Conservation (phyloP, 1,140 invertebrate genomes). For the Drosophila lowei region DNA sequence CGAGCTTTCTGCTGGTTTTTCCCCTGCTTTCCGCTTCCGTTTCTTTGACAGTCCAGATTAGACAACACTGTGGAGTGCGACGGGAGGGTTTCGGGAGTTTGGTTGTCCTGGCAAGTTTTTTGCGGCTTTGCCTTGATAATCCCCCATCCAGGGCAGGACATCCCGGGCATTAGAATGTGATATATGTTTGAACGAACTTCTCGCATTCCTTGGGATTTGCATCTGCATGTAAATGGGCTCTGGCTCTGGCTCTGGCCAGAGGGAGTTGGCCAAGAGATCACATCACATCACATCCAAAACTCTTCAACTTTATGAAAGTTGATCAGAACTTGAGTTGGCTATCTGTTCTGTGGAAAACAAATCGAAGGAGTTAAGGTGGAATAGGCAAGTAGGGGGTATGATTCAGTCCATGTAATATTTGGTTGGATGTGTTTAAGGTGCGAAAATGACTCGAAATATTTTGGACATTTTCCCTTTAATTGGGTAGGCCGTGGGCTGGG, state of each 20-base stretch:
- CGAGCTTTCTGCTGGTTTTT: not conserved
- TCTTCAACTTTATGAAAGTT: no score
- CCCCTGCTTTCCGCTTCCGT: conserved; percentile 20
- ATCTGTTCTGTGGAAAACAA: no score
- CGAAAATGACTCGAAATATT: no score
- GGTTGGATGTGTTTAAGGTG: no score
- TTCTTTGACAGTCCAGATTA: conserved; percentile 40
- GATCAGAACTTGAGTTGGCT: no score
- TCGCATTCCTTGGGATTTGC: conserved; percentile 6
- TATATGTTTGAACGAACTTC: conserved; percentile 28
- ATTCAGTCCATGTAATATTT: no score
- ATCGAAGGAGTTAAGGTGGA: no score
- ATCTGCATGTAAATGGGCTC: conserved; percentile 32
- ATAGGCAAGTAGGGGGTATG: no score
- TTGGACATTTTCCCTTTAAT: not conserved
- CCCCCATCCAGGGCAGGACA: conserved; percentile 31
- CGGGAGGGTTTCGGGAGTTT: not conserved
- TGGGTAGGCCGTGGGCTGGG: not conserved
- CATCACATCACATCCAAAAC: no score
- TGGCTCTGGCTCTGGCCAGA: not conserved
- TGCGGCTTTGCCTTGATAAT: conserved; percentile 51
- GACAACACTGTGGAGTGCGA: conserved; percentile 22
- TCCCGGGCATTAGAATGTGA: conserved; percentile 50
- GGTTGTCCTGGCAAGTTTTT: conserved; percentile 46
- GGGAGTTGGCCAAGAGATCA: conserved; percentile 19